phyloP scores from a whole-genome alignment of 2,888 invertebrate genomes.

The Mallateleia sp. region DNA sequence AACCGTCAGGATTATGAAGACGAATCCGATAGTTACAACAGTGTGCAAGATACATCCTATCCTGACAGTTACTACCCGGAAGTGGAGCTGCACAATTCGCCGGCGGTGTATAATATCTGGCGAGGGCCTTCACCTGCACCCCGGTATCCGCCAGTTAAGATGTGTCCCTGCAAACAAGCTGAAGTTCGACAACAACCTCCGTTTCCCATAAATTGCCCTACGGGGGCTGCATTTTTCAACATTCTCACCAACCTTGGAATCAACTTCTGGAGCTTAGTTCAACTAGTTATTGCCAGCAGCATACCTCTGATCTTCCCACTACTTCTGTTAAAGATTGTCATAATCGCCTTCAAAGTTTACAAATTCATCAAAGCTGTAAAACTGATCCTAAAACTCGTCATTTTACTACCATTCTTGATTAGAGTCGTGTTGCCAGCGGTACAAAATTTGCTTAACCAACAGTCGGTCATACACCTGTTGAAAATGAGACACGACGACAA shows the following conservation, averaged over 20 bases:
- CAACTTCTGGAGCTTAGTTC: conserved; percentile 77
- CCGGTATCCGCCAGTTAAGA: no score
- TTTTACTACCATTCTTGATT: conserved; percentile 81
- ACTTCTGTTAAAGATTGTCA: conserved; percentile 76
- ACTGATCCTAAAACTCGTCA: conserved; percentile 79
- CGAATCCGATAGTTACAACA: no score
- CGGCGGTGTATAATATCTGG: no score
- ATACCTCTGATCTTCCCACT: conserved; percentile 79
- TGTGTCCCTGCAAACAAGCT: no score
- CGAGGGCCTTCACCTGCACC: no score
- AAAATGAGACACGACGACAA: conserved; percentile 64
- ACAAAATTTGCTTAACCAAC: conserved; percentile 68
- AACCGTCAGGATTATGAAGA: no score
- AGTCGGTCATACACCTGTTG: conserved; percentile 45
- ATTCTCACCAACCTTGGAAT: conserved; percentile 67
- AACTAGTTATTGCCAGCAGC: conserved; percentile 72
- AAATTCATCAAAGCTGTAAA: conserved; percentile 81
- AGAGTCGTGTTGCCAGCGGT: conserved; percentile 78
- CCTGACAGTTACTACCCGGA: no score
- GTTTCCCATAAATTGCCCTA: conserved; percentile 53
- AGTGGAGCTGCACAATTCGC: no score
- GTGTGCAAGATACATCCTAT: no score
- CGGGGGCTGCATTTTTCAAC: conserved; percentile 56
- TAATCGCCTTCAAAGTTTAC: conserved; percentile 80
- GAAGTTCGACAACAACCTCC: conserved; percentile 17